Percentiles rank a stretch among this genome's conserved stretches.
These are phyloP conservation scores for Panonychus citri DNA, from an alignment of 1,140 invertebrate genomes.

Conservation along the genomic window DNA sequence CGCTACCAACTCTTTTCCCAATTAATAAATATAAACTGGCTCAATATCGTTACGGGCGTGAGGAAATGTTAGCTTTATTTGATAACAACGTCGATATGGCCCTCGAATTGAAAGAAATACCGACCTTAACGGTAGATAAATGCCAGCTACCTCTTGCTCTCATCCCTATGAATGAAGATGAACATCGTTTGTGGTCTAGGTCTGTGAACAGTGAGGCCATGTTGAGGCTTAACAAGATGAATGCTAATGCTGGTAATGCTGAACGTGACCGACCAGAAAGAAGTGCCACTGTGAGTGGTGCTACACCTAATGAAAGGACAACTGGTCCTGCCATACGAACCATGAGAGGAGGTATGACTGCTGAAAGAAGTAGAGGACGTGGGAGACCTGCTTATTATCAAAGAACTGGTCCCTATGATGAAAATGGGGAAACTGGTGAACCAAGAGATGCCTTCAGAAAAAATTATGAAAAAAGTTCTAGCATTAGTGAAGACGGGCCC, in stretches of 20 bases:
- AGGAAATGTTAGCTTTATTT: slow-evolving; percentile 66
- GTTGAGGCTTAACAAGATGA: slow-evolving; percentile 18
- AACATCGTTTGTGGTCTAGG: slow-evolving; percentile 24
- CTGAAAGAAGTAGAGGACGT: slow-evolving; percentile 30
- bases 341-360: slow-evolving; percentile 29
- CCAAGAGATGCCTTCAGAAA: not conserved
- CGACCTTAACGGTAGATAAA: slow-evolving; percentile 38
- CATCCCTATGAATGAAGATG: slow-evolving; percentile 50
- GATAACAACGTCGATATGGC: slow-evolving; percentile 39
- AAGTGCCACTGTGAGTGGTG: not conserved
- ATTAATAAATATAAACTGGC: slow-evolving; percentile 30
- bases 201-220: slow-evolving; percentile 25
- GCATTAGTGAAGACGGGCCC: not conserved
- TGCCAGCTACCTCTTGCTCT: slow-evolving; percentile 49
- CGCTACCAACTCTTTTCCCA: not conserved
- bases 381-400: slow-evolving; percentile 23
- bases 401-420: slow-evolving; percentile 23
- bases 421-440: slow-evolving; percentile 16
- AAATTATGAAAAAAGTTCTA: not conserved
- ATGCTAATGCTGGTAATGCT: slow-evolving; percentile 4
- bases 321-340: not conserved
- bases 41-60: slow-evolving; percentile 53
- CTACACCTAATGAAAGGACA: not conserved
- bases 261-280: slow-evolving; percentile 13
- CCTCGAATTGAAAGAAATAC: slow-evolving; percentile 33